Conservation (phyloP, 2,797 vertebrate species). For the Paratrypauchen microcephalus region DNA sequence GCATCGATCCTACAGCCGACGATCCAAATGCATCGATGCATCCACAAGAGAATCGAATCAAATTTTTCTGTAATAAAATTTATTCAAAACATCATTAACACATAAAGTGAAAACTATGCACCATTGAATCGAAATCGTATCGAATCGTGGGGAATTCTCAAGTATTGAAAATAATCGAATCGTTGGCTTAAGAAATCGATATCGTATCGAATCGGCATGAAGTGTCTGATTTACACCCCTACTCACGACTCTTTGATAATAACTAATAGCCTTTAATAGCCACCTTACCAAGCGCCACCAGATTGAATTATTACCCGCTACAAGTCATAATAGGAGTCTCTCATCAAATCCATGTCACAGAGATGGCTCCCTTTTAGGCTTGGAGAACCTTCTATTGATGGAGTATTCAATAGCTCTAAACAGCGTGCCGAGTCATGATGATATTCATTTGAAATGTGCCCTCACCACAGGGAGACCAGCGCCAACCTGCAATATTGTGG, state of each 20-base stretch:
- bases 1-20: too few species aligned
- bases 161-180: too few species aligned
- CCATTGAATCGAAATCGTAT: too few species aligned
- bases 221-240: too few species aligned
- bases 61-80: too few species aligned
- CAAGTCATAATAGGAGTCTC: conserved; percentile 12
- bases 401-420: neutral
- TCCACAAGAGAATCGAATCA: too few species aligned
- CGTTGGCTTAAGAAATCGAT: too few species aligned
- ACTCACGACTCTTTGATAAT: neutral
- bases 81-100: too few species aligned
- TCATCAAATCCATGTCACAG: conserved; percentile 9
- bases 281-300: neutral
- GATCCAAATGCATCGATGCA: too few species aligned
- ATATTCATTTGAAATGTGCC: conserved; percentile 12
- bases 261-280: neutral
- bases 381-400: conserved; percentile 13
- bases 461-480: conserved; percentile 6
- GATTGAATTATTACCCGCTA: conserved; percentile 2
- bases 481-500: conserved; percentile 8
- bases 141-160: too few species aligned
- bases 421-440: conserved; percentile 19
- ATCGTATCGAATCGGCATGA: too few species aligned
- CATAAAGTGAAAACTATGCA: too few species aligned
- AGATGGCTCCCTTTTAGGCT: conserved; percentile 12